Conservation (phyloP, 1,140 invertebrate species). For the Cyclina sinensis region DNA sequence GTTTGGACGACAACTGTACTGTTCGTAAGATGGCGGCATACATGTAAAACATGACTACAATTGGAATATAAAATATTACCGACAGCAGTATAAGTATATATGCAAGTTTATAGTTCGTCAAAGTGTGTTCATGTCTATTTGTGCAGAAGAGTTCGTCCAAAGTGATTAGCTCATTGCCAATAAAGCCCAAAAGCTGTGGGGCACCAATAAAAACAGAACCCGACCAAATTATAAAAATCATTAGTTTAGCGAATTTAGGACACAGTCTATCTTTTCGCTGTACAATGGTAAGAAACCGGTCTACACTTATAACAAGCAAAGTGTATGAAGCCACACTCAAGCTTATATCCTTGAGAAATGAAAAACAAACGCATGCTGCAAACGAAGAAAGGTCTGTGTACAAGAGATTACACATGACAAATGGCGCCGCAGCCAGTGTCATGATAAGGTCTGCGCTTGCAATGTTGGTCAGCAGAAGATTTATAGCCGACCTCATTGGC, state of each 20-base stretch:
- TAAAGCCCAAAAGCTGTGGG: conserved; percentile 31
- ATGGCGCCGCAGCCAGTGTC: conserved; percentile 27
- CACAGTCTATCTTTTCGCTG: conserved; percentile 37
- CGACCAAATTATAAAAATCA: conserved; percentile 38
- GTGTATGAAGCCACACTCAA: conserved; percentile 45
- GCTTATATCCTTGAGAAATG: conserved; percentile 38
- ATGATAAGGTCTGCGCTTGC: conserved; percentile 44
- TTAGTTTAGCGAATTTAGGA: conserved; percentile 10
- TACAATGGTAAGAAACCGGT: conserved; percentile 60
- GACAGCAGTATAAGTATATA: conserved; percentile 27
- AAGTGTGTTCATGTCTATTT: background rate
- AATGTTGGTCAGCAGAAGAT: conserved; percentile 61
- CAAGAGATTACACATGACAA: background rate
- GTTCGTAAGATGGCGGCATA: conserved; percentile 57
- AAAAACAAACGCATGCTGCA: conserved; percentile 18
- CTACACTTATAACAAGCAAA: conserved; percentile 53
- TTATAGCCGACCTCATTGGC: conserved; percentile 57
- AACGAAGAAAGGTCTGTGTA: background rate
- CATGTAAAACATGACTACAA: conserved; percentile 49
- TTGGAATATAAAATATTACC: conserved; percentile 40
- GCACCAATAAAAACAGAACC: background rate
- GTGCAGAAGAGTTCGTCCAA: conserved; percentile 30
- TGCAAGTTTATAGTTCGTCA: background rate
- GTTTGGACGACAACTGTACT: conserved; percentile 46
- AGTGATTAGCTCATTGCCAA: background rate